Percentiles rank a stretch among this genome's conserved stretches.
Evolutionary conservation across 2,888 invertebrate genomes (phyloP).

Genomic region (Aricia artaxerxes): DNA sequence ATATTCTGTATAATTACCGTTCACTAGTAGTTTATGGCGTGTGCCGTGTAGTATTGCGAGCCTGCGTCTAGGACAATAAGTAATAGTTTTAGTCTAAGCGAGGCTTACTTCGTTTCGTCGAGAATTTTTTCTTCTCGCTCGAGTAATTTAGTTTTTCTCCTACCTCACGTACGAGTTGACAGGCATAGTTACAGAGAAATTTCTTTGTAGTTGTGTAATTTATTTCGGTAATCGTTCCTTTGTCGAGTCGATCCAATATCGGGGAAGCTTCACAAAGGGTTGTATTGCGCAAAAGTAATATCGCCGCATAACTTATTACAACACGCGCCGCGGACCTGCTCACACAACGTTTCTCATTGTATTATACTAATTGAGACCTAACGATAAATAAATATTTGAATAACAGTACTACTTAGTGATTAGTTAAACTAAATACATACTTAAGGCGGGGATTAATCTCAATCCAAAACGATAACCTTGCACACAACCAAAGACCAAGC

Average conservation of each 20-base stretch:
- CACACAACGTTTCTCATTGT: too few species aligned
- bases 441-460: too few species aligned
- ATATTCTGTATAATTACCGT: not conserved
- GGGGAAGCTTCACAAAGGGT: not conserved
- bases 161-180: not conserved
- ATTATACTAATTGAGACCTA: too few species aligned
- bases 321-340: not conserved
- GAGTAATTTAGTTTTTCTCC: not conserved
- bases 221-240: not conserved
- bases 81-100: not conserved
- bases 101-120: not conserved
- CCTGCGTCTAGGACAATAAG: not conserved
- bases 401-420: too few species aligned
- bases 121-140: not conserved
- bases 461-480: too few species aligned
- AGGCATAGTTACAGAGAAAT: not conserved
- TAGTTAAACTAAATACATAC: too few species aligned
- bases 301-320: not conserved
- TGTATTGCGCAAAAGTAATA: not conserved
- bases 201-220: not conserved
- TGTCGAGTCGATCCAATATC: constrained; percentile 1
- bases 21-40: not conserved
- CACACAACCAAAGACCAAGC: too few species aligned
- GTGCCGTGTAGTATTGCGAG: not conserved
- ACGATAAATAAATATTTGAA: too few species aligned